These are phyloP conservation scores for Syrmaticus mikado DNA, from an alignment of 2,113 vertebrate species.

Conservation along the genomic window DNA sequence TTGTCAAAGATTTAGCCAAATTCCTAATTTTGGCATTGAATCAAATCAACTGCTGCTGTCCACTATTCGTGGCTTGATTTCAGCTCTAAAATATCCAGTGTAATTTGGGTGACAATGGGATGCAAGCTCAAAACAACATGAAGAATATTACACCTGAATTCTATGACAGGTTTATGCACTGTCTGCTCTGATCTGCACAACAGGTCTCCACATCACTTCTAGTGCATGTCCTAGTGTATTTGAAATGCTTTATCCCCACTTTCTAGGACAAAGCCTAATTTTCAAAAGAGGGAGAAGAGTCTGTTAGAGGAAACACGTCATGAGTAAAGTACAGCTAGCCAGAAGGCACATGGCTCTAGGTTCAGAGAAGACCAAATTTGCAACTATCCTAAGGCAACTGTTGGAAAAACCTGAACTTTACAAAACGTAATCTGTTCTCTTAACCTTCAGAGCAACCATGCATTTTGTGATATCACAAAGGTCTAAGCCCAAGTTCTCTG, in stretches of 20 bases:
- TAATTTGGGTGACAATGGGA: background rate
- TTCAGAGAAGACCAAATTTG: background rate
- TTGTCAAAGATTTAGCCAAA: slow-evolving; percentile 40
- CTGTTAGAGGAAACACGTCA: background rate
- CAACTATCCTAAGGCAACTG: background rate
- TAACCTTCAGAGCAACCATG: background rate
- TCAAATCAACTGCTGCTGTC: slow-evolving; percentile 24
- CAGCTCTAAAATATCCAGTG: background rate
- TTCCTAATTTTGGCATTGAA: slow-evolving; percentile 28
- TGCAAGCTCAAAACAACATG: background rate
- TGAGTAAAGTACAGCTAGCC: background rate
- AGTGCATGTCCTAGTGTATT: background rate
- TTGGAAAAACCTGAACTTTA: background rate
- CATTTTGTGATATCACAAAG: background rate
- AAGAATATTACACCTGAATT: background rate
- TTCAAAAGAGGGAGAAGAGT: background rate
- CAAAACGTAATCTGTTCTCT: background rate
- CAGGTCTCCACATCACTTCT: background rate
- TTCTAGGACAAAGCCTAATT: background rate
- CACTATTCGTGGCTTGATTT: background rate
- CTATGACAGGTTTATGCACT: background rate
- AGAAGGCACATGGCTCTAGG: background rate
- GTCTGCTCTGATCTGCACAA: background rate
- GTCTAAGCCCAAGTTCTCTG: background rate
- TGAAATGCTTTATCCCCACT: background rate